Conservation (phyloP, 1,140 invertebrate species). For the Thaumetopoea pityocampa region DNA sequence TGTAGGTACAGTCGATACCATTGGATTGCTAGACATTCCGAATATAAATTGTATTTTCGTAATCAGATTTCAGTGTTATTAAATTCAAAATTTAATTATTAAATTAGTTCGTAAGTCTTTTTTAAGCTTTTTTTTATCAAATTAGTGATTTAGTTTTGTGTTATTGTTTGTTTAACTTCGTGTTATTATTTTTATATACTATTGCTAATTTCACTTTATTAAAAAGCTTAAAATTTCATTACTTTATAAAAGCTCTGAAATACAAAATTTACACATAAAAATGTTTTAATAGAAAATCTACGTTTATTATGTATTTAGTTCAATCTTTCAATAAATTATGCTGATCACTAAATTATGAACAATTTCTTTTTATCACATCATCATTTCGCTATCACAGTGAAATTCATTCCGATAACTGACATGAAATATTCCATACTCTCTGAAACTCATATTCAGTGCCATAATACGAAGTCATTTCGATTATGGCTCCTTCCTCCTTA, state of each 20-base stretch:
- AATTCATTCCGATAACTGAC: no score
- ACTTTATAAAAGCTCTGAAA: not conserved
- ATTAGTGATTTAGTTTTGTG: slow-evolving; percentile 37
- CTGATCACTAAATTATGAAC: slow-evolving; percentile 6
- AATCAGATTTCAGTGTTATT: slow-evolving; percentile 16
- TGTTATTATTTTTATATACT: slow-evolving; percentile 15
- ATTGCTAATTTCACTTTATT: slow-evolving; percentile 2
- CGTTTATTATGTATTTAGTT: slow-evolving; percentile 14
- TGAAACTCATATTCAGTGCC: no score
- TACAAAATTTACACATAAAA: not conserved
- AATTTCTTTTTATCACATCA: slow-evolving; percentile 1
- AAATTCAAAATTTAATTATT: slow-evolving; percentile 17
- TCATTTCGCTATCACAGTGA: no score
- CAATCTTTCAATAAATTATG: slow-evolving; percentile 14
- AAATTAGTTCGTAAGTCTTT: slow-evolving; percentile 20
- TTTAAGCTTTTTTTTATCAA: slow-evolving; percentile 20
- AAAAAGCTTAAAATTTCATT: slow-evolving; percentile 1
- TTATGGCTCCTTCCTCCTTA: no score
- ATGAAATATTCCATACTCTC: no score
- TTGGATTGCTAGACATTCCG: slow-evolving; percentile 26
- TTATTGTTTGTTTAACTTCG: slow-evolving; percentile 28
- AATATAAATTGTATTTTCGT: slow-evolving; percentile 13
- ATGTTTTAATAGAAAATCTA: slow-evolving; percentile 6
- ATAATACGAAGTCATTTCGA: no score
- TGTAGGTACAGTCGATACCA: slow-evolving; percentile 21